These are phyloP conservation scores for Lepidurus arcticus DNA, from an alignment of 1,140 invertebrate genomes.

Conservation along the genomic window DNA sequence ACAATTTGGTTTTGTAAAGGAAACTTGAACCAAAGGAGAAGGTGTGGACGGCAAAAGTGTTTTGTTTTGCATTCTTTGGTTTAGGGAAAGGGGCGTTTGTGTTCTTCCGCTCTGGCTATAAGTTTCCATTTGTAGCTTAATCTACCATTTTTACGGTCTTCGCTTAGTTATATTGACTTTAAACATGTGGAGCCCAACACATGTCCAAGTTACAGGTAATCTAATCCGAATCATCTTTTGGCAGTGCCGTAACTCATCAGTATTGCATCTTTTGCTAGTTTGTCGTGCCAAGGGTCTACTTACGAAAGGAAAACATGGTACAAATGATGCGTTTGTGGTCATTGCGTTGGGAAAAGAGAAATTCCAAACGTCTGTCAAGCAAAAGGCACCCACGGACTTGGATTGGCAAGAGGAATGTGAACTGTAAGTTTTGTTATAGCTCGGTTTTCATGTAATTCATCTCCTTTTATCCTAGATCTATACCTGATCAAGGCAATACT, in stretches of 20 bases:
- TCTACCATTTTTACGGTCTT: not conserved
- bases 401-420: constrained; percentile 96
- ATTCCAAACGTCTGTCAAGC: constrained; percentile 91
- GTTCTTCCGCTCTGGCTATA: not conserved
- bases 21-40: constrained; percentile 7
- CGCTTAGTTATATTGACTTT: not conserved
- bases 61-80: constrained; percentile 6
- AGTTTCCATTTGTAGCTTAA: not conserved
- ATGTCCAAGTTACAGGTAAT: constrained; percentile 71
- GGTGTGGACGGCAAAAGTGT: not conserved
- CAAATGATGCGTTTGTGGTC: constrained; percentile 91
- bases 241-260: constrained; percentile 28
- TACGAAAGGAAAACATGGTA: constrained; percentile 82
- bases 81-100: not conserved
- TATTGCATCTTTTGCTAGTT: constrained; percentile 52
- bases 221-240: constrained; percentile 32
- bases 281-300: constrained; percentile 64
- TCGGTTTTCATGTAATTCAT: constrained; percentile 27
- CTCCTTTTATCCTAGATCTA: constrained; percentile 50
- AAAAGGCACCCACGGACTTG: constrained; percentile 66
- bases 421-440: constrained; percentile 56
- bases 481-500: constrained; percentile 79
- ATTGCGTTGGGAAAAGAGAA: constrained; percentile 91
- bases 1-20: not conserved
- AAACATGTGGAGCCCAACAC: constrained; percentile 73